A percentile compares a stretch with the other conserved stretches of the same genome.
phyloP scores from a whole-genome alignment of 2,888 invertebrate species.

The Lycocerus yunnanus region DNA sequence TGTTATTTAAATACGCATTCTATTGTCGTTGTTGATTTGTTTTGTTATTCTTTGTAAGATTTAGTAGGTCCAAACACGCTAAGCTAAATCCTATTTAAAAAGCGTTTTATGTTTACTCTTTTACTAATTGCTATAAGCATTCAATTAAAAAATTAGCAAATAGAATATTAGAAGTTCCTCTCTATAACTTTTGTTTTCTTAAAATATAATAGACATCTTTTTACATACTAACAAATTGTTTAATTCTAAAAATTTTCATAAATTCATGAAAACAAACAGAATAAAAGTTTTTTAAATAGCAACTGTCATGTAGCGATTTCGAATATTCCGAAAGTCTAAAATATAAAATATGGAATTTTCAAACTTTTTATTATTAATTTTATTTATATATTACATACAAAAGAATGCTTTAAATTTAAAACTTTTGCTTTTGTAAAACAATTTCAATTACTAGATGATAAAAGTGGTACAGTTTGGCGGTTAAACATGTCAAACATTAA shows the following conservation, averaged over 20 bases:
- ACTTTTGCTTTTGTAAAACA: not conserved
- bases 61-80: not conserved
- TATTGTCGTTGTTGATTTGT: not conserved
- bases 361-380: not conserved
- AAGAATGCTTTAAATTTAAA: not conserved
- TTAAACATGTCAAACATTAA: not conserved
- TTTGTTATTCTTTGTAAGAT: not conserved
- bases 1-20: not conserved
- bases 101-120: not conserved
- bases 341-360: not conserved
- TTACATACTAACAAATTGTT: too few species aligned
- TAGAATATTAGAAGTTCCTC: not conserved
- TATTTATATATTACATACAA: not conserved
- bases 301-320: not conserved
- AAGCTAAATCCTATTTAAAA: not conserved
- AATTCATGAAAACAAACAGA: not conserved
- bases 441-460: not conserved
- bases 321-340: not conserved
- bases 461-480: not conserved
- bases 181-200: not conserved
- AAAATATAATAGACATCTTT: too few species aligned
- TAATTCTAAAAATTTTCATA: not conserved
- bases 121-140: not conserved
- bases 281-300: not conserved
- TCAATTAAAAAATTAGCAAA: not conserved